Conservation (phyloP, 2,888 invertebrate species). For the Pelosia muscerda region DNA sequence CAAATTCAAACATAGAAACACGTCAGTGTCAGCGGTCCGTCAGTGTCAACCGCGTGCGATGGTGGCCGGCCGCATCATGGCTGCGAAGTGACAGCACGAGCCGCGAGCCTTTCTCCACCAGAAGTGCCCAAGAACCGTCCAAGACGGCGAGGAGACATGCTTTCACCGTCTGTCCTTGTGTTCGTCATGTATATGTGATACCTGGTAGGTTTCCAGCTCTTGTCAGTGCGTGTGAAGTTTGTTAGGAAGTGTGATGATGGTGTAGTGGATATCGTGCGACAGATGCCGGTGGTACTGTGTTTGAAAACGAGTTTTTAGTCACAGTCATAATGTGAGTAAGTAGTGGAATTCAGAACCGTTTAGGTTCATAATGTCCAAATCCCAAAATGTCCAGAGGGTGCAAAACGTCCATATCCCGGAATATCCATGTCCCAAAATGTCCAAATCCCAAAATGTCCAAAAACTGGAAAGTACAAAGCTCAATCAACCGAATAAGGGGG, state of each 20-base stretch:
- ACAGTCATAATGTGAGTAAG: not conserved
- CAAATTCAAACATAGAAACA: slow-evolving; percentile 19
- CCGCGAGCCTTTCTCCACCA: not conserved
- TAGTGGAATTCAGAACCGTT: no score
- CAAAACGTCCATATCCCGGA: no score
- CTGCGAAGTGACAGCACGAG: not conserved
- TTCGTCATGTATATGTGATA: slow-evolving; percentile 16
- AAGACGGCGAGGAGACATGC: slow-evolving; percentile 18
- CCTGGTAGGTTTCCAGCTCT: slow-evolving; percentile 10
- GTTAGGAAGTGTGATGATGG: not conserved
- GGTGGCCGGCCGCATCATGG: slow-evolving; percentile 5
- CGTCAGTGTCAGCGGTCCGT: not conserved
- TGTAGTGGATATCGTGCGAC: not conserved
- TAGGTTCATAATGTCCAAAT: no score
- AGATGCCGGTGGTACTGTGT: not conserved
- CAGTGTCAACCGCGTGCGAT: not conserved
- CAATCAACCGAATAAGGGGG: not conserved
- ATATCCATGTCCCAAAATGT: no score
- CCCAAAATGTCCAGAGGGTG: no score
- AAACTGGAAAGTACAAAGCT: not conserved
- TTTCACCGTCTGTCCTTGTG: slow-evolving; percentile 13
- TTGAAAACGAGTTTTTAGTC: not conserved
- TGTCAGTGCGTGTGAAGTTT: not conserved
- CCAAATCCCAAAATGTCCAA: no score
- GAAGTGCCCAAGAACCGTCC: not conserved